Evolutionary conservation across 1,140 invertebrate species (phyloP).

Genomic region (Andricus grossulariae): DNA sequence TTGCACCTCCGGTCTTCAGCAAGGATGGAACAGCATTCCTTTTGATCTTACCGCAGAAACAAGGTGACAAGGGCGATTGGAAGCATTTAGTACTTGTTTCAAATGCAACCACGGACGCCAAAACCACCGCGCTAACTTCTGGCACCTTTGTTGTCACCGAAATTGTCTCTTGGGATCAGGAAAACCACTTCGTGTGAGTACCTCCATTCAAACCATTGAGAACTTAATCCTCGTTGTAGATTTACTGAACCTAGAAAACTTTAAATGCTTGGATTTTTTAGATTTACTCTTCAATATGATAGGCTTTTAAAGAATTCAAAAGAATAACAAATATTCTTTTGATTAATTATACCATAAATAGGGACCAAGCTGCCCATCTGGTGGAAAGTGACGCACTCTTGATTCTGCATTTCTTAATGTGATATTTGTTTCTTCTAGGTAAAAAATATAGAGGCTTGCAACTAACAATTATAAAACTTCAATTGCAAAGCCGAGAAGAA

Average conservation of each 20-base stretch:
- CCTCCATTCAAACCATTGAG: background rate
- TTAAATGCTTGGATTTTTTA: no score
- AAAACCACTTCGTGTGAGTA: conserved; percentile 81
- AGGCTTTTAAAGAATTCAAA: no score
- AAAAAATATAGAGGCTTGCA: no score
- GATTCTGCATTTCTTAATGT: no score
- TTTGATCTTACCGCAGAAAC: conserved; percentile 80
- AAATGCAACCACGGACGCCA: conserved; percentile 59
- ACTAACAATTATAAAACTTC: no score
- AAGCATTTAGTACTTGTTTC: conserved; percentile 81
- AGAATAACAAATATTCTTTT: no score
- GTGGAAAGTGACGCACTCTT: no score
- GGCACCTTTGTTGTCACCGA: conserved; percentile 87
- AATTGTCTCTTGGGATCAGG: conserved; percentile 86
- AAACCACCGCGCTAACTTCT: conserved; percentile 80
- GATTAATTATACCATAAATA: no score
- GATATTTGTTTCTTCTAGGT: no score
- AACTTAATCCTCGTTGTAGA: background rate
- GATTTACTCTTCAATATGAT: no score
- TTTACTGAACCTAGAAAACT: background rate
- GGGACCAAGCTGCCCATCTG: no score
- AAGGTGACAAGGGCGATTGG: conserved; percentile 78
- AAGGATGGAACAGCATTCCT: conserved; percentile 76
- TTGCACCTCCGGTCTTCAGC: conserved; percentile 79
- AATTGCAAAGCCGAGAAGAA: no score